A percentile compares a stretch with the other conserved stretches of the same genome.
These are phyloP conservation scores for Caerostris darwini DNA, from an alignment of 1,140 invertebrate genomes.

Conservation along the genomic window DNA sequence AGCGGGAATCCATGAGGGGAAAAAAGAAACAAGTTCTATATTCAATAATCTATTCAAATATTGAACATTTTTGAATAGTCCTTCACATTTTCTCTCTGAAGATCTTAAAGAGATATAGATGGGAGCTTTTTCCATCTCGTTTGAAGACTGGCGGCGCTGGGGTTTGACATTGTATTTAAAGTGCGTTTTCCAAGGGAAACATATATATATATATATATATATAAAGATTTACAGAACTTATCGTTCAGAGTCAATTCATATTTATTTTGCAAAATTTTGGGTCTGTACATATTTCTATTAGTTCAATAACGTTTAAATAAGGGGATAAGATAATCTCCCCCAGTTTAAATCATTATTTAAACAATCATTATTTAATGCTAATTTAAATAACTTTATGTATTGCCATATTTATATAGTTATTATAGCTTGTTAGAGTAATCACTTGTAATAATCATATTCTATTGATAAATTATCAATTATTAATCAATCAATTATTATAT, in stretches of 20 bases:
- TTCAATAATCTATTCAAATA: constrained; percentile 43
- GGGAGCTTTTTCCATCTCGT: not conserved
- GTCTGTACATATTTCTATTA: too few relatives aligned
- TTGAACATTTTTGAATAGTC: constrained; percentile 21
- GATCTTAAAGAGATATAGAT: constrained; percentile 1
- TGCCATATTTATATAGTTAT: too few relatives aligned
- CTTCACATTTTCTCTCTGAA: not conserved
- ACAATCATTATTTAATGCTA: too few relatives aligned
- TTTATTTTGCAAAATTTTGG: not conserved
- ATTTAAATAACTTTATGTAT: too few relatives aligned
- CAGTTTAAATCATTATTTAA: too few relatives aligned
- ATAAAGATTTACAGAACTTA: not conserved
- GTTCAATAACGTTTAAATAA: too few relatives aligned
- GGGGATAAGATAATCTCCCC: too few relatives aligned
- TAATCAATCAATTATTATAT: too few relatives aligned
- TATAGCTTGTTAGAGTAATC: too few relatives aligned
- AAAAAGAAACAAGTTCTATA: not conserved
- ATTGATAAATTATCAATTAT: too few relatives aligned
- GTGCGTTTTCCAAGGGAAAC: not conserved
- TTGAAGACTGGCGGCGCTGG: not conserved
- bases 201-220: constrained; percentile 5
- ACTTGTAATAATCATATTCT: too few relatives aligned
- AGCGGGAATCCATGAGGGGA: not conserved
- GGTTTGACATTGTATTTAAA: constrained; percentile 27
- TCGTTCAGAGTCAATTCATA: not conserved